These are phyloP conservation scores for Anoncus sp. DNA, from an alignment of 2,888 invertebrate genomes.

Conservation along the genomic window DNA sequence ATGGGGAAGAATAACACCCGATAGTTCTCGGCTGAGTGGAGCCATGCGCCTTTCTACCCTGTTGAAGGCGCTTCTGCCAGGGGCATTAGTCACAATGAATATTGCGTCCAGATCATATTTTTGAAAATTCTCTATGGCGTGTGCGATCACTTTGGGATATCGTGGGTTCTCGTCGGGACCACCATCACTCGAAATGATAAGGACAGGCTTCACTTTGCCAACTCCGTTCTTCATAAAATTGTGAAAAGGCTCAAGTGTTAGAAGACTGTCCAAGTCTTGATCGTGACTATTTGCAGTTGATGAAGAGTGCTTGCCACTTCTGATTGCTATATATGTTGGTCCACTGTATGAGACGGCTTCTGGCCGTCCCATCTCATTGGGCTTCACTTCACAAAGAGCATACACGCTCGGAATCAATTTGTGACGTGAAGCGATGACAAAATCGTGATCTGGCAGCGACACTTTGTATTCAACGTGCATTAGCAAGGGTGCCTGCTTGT, in stretches of 20 bases:
- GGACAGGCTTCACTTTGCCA: constrained; percentile 71
- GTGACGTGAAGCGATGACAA: constrained; percentile 72
- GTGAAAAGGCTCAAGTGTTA: constrained; percentile 66
- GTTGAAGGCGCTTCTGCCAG: constrained; percentile 76
- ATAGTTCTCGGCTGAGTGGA: constrained; percentile 71
- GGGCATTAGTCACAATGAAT: constrained; percentile 72
- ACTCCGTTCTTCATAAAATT: constrained; percentile 57
- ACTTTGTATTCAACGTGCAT: constrained; percentile 74
- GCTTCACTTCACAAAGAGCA: constrained; percentile 70
- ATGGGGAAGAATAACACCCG: constrained; percentile 74
- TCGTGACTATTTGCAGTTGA: constrained; percentile 72
- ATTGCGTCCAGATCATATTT: constrained; percentile 70
- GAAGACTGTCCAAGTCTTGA: constrained; percentile 69
- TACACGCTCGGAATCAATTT: constrained; percentile 77
- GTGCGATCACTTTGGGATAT: constrained; percentile 68
- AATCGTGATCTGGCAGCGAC: constrained; percentile 75
- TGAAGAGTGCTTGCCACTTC: constrained; percentile 73
- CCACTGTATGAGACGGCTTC: constrained; percentile 79
- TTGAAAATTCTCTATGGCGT: constrained; percentile 68
- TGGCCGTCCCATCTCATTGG: constrained; percentile 69
- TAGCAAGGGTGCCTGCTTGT: constrained; percentile 77
- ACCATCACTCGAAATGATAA: constrained; percentile 72
- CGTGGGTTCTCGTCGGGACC: constrained; percentile 70
- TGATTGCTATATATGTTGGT: constrained; percentile 80
- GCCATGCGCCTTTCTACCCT: constrained; percentile 77